phyloP scores from a whole-genome alignment of 2,797 vertebrate genomes.

The Lepilemur ruficaudatus region DNA sequence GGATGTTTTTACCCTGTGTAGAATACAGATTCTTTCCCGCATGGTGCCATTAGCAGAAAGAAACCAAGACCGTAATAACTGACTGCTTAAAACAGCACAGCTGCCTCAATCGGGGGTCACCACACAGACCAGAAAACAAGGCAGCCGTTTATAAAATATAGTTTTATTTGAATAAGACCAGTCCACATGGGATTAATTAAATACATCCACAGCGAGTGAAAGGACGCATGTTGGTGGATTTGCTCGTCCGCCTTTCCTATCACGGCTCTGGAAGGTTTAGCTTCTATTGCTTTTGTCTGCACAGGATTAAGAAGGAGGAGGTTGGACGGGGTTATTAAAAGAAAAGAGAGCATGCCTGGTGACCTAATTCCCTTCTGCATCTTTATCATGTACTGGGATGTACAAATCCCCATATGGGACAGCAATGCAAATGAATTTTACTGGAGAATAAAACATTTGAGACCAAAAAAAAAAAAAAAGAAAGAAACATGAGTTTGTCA shows the following conservation, averaged over 20 bases:
- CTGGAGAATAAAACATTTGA: conserved; percentile 80
- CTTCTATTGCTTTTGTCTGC: conserved; percentile 75
- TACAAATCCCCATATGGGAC: conserved; percentile 76
- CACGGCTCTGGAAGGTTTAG: conserved; percentile 62
- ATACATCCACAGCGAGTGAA: conserved; percentile 59
- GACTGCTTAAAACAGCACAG: conserved; percentile 55
- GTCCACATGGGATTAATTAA: conserved; percentile 81
- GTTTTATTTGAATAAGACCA: conserved; percentile 74
- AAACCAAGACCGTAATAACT: conserved; percentile 51
- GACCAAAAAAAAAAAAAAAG: conserved; percentile 74
- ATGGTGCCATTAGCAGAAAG: conserved; percentile 56
- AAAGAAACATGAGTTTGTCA: conserved; percentile 77
- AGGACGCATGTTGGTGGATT: conserved; percentile 61
- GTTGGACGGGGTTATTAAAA: conserved; percentile 67
- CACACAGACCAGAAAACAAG: conserved; percentile 59
- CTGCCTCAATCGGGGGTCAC: conserved; percentile 64
- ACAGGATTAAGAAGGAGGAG: conserved; percentile 73
- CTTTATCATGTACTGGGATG: conserved; percentile 60
- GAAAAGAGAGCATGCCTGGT: conserved; percentile 70
- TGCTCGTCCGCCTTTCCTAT: conserved; percentile 60
- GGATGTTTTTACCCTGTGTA: conserved; percentile 24
- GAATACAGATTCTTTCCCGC: conserved; percentile 68
- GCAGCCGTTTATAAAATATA: conserved; percentile 64
- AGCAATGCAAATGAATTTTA: conserved; percentile 74
- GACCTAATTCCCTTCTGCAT: conserved; percentile 41